Evolutionary conservation across 1,140 invertebrate species (phyloP), one percentile per base, ranked within the genome.

Genomic region (Trichomalopsis sarcophagae): DNA sequence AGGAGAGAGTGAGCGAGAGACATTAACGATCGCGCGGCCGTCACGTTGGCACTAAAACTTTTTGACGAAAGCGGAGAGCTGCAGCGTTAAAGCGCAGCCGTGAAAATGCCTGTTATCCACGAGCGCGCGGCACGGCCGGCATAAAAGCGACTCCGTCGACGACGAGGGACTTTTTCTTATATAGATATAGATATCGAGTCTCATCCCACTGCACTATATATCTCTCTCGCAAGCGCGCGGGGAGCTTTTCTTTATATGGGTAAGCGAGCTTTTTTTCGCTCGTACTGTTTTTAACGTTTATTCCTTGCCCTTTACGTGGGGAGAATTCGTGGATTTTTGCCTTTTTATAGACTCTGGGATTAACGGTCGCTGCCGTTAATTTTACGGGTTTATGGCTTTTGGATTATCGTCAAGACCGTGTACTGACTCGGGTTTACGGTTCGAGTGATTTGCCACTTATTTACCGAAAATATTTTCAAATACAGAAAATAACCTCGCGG

Each of bases 21-120:
- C 23, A 71, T 27, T 71, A 71, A 33, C 23, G 68, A 33, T 71
- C 68, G 27, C 23, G 27, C 9, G 10, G 23, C 10, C 27, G 27
- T 74, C 73, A 74, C 30, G 36, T 36, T n/a, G 73, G 73, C 21
- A 74, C 73, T 74, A 44, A 76, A 76, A 47, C n/a, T 76, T 76
- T 76, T 76, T 76, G 74, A 76, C 40, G 74, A 76, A 76, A 50
- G 74, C 74, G 21, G 73, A 1, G 11, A 69, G 68, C 23, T 74
- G 36, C 33, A n/a, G 55, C 36, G 73, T 10, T 74, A 74, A 74
- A 74, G 33, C 33, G 36, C 30, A 36, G 73, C 73, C 33, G 33
- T 74, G 73, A 74, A 74, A 74, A 44, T 17, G 69, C 33, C 73
- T 74, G 73, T 74, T 50, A 14, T 40, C 21, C 36, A 27, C 27